Evolutionary conservation across 2,113 vertebrate genomes (phyloP).

Genomic region (Pygoscelis antarcticus): DNA sequence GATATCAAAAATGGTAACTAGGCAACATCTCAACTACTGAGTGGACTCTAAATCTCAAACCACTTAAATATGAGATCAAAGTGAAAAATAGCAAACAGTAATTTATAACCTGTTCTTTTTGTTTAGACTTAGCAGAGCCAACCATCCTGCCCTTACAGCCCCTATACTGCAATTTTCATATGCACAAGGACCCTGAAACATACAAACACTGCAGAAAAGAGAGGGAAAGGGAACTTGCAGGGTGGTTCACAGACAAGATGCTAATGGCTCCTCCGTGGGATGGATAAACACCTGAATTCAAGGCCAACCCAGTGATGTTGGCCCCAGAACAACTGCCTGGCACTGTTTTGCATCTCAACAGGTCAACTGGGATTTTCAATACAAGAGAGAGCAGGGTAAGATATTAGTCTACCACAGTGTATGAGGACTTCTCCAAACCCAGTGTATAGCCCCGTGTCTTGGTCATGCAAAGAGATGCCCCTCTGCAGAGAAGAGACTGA

Average conservation of each 20-base stretch:
- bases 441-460: background rate
- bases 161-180: background rate
- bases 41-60: background rate
- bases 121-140: background rate
- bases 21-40: background rate
- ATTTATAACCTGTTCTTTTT: background rate
- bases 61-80: background rate
- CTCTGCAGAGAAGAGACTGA: background rate
- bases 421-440: background rate
- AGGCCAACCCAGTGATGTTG: background rate
- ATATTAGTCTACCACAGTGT: fast-evolving
- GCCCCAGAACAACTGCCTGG: background rate
- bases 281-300: background rate
- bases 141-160: background rate
- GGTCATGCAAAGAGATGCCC: background rate
- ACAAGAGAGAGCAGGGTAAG: background rate
- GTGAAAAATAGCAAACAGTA: background rate
- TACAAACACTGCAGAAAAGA: background rate
- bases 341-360: background rate
- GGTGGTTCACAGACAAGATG: background rate
- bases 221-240: background rate
- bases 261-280: background rate
- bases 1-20: conserved; percentile 33
- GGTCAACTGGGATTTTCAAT: background rate
- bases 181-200: background rate